Evolutionary conservation across 2,113 vertebrate species (phyloP).

Genomic region (Lamprotornis superbus): DNA sequence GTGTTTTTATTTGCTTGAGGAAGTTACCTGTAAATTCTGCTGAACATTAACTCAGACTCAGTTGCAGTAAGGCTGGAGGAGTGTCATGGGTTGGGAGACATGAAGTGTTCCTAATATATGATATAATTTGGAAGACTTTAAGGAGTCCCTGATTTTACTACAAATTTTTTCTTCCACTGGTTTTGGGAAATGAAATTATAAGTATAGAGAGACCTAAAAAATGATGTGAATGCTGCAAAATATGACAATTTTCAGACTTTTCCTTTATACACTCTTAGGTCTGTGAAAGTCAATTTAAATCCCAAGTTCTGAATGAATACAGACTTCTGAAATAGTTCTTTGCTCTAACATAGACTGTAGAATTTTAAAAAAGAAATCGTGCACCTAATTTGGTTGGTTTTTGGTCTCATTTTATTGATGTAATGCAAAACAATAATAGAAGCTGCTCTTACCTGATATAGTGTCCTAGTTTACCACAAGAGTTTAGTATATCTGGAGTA

Average conservation of each 20-base stretch:
- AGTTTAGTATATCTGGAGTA: not conserved
- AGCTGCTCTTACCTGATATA: not conserved
- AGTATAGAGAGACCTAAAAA: not conserved
- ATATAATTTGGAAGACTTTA: not conserved
- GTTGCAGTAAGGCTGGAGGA: not conserved
- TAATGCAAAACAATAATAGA: not conserved
- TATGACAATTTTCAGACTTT: not conserved
- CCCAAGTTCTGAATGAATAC: not conserved
- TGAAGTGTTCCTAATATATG: not conserved
- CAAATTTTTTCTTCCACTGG: not conserved
- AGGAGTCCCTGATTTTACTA: not conserved
- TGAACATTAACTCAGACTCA: not conserved
- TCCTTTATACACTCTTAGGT: not conserved
- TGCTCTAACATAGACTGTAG: not conserved
- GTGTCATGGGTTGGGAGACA: not conserved
- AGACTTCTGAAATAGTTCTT: not conserved
- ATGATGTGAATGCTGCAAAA: not conserved
- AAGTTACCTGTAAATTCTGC: not conserved
- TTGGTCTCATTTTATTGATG: not conserved
- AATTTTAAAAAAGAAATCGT: not conserved
- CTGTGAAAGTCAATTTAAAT: not conserved
- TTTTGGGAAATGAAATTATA: not conserved
- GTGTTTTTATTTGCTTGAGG: not conserved
- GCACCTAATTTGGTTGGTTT: not conserved
- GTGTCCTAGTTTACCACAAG: not conserved